phyloP scores from a whole-genome alignment of 2,113 vertebrate species.

The Ptyas mucosa region DNA sequence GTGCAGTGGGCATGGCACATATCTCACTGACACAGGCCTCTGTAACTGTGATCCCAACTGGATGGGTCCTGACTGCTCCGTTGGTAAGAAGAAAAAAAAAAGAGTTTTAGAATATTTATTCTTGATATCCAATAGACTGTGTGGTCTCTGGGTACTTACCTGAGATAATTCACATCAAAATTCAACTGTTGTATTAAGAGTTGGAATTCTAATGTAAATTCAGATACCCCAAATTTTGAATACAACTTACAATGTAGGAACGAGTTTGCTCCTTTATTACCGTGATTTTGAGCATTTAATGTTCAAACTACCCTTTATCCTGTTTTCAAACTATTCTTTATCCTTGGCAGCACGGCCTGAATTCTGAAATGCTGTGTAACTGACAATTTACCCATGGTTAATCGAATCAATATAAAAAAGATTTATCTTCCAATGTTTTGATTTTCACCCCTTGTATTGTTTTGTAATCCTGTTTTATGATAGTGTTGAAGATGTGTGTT shows the following conservation, averaged over 20 bases:
- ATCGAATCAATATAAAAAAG: background rate
- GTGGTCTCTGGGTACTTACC: background rate
- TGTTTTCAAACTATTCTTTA: background rate
- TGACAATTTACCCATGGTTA: background rate
- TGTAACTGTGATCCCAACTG: conserved; percentile 97
- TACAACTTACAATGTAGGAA: background rate
- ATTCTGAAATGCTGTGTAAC: background rate
- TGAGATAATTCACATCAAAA: background rate
- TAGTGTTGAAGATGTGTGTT: background rate
- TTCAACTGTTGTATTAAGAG: accelerated
- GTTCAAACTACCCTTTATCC: background rate
- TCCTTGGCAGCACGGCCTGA: conserved; percentile 1
- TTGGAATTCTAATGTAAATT: background rate
- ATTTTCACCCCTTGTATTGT: background rate
- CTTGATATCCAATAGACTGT: background rate
- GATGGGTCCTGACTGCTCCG: conserved; percentile 98
- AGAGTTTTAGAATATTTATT: background rate
- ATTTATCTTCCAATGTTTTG: background rate
- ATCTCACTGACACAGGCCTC: conserved; percentile 89
- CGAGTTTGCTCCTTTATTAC: background rate
- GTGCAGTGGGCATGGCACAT: conserved; percentile 94
- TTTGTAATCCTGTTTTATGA: background rate
- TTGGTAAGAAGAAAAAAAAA: conserved; percentile 74
- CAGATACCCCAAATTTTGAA: background rate
- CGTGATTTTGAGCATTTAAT: conserved; percentile 28